These are phyloP conservation scores for Mactra quadrangularis DNA, from an alignment of 1,140 invertebrate genomes.

Conservation along the genomic window DNA sequence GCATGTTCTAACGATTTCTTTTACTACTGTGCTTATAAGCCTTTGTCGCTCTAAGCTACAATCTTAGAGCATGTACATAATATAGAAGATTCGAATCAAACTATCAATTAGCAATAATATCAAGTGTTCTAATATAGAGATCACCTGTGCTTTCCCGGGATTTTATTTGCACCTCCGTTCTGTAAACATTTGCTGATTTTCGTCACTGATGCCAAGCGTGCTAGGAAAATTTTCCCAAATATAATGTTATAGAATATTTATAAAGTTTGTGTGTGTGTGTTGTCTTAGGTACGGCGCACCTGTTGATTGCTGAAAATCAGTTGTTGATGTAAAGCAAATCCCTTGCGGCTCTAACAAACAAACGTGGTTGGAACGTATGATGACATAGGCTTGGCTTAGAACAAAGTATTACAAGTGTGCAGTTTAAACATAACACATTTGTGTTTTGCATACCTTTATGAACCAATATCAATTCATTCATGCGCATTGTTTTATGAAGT, in stretches of 20 bases:
- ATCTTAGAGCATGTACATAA: too few relatives aligned
- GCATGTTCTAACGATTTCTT: too few relatives aligned
- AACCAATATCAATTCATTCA: too few relatives aligned
- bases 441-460: too few relatives aligned
- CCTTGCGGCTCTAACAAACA: slow-evolving; percentile 17
- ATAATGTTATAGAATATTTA: slow-evolving; percentile 19
- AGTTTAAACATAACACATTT: too few relatives aligned
- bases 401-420: too few relatives aligned
- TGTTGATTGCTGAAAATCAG: slow-evolving; percentile 28
- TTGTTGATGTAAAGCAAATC: not conserved
- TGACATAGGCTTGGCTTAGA: slow-evolving; percentile 27
- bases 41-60: too few relatives aligned
- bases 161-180: not conserved
- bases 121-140: not conserved
- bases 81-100: not conserved
- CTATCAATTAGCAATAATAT: slow-evolving; percentile 18
- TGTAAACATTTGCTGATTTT: slow-evolving; percentile 12
- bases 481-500: too few relatives aligned
- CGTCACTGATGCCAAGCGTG: not conserved
- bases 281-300: not conserved
- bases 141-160: not conserved
- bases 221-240: not conserved
- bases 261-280: not conserved
- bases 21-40: too few relatives aligned
- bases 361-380: slow-evolving; percentile 7